Evolutionary conservation across 2,888 invertebrate genomes (phyloP).

Genomic region (Drosophila colorata): DNA sequence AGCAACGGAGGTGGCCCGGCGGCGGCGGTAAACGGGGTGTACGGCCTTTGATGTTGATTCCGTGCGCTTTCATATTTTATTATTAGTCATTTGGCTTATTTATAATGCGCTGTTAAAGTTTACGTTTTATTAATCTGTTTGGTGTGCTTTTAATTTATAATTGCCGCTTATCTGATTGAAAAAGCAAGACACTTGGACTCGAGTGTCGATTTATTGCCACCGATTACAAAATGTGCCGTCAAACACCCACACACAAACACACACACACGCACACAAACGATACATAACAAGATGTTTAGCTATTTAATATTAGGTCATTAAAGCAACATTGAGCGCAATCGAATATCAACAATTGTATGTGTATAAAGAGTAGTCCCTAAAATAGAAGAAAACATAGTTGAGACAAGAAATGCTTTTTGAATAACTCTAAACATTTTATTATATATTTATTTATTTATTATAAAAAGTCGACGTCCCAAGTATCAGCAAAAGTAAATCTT

Average conservation of each 20-base stretch:
- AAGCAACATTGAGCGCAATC: not conserved
- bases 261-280: not conserved
- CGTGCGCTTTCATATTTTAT: slow-evolving; percentile 73
- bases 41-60: slow-evolving; percentile 67
- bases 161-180: slow-evolving; percentile 78
- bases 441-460: too few relatives aligned
- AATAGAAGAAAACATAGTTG: not conserved
- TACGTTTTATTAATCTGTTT: slow-evolving; percentile 78
- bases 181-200: slow-evolving; percentile 71
- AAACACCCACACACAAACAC: slow-evolving; percentile 12
- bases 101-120: slow-evolving; percentile 74
- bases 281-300: not conserved
- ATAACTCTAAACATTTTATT: too few relatives aligned
- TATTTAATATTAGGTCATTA: slow-evolving; percentile 7
- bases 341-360: not conserved
- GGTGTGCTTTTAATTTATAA: slow-evolving; percentile 78
- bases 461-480: too few relatives aligned
- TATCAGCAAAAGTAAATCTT: too few relatives aligned
- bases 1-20: not conserved
- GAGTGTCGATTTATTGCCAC: slow-evolving; percentile 75
- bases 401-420: too few relatives aligned
- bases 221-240: slow-evolving; percentile 56
- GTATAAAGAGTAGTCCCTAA: not conserved
- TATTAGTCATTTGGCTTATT: slow-evolving; percentile 78
- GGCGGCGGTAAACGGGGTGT: not conserved